These are phyloP conservation scores for Gymnobelideus leadbeateri DNA, from an alignment of 2,113 vertebrate species.

Conservation along the genomic window DNA sequence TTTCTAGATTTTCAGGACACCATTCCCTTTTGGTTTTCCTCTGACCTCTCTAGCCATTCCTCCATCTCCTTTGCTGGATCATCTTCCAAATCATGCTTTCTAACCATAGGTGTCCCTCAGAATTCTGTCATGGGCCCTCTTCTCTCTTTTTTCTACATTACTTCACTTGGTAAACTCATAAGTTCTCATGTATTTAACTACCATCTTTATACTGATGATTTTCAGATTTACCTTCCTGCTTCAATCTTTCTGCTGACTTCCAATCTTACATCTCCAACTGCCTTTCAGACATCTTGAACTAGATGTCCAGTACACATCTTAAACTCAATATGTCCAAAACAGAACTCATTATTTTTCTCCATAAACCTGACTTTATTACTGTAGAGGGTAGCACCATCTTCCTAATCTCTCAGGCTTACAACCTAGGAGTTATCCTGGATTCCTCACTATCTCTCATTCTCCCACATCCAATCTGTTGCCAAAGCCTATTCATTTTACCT, in stretches of 20 bases:
- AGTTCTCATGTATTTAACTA: not conserved
- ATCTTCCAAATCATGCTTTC: not conserved
- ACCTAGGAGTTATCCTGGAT: no score
- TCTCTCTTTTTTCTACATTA: not conserved
- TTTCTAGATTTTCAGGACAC: not conserved
- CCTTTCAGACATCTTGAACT: no score
- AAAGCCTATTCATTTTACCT: no score
- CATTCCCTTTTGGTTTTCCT: not conserved
- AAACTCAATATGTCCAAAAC: no score
- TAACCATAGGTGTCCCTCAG: not conserved
- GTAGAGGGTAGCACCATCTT: no score
- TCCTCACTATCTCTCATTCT: no score
- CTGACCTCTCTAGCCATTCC: not conserved
- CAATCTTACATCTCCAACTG: not conserved
- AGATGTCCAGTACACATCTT: no score
- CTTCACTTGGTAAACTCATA: not conserved
- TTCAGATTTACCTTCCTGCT: not conserved
- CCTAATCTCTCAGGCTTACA: no score
- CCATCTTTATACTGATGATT: not conserved
- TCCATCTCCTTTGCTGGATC: not conserved
- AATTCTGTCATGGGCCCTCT: not conserved
- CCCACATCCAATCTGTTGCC: no score
- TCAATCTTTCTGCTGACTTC: not conserved
- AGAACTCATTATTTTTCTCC: no score
- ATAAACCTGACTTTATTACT: no score